Conservation (phyloP, 2,113 vertebrate genomes). For the Rattus norvegicus region DNA sequence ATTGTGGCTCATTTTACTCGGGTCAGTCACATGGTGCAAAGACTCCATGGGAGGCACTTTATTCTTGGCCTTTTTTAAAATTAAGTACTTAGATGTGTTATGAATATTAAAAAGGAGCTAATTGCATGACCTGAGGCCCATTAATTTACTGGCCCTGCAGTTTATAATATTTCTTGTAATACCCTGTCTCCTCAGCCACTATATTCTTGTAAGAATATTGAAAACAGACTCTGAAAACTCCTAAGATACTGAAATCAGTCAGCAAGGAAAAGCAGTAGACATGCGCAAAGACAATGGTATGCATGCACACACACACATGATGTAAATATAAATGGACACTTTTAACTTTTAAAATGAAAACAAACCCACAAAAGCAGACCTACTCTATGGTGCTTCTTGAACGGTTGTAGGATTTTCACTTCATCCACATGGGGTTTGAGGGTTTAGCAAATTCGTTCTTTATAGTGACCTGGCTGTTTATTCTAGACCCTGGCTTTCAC, state of each 20-base stretch:
- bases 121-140: neutral
- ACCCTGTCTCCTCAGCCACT: neutral
- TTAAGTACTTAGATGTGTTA: neutral
- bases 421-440: neutral
- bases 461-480: neutral
- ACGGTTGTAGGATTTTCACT: neutral
- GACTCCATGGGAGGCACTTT: neutral
- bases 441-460: neutral
- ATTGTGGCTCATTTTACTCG: conserved; percentile 10
- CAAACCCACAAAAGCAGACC: neutral
- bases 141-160: neutral
- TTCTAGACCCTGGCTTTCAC: neutral
- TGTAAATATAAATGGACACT: neutral
- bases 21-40: neutral
- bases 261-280: neutral
- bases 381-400: neutral
- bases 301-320: neutral
- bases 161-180: conserved; percentile 33
- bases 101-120: conserved; percentile 26
- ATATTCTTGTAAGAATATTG: neutral
- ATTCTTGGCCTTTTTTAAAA: neutral
- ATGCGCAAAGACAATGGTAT: no score
- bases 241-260: neutral
- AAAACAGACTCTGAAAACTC: neutral
- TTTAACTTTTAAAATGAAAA: neutral